phyloP scores from a whole-genome alignment of 2,888 invertebrate species.

The Ethmia dodecea region DNA sequence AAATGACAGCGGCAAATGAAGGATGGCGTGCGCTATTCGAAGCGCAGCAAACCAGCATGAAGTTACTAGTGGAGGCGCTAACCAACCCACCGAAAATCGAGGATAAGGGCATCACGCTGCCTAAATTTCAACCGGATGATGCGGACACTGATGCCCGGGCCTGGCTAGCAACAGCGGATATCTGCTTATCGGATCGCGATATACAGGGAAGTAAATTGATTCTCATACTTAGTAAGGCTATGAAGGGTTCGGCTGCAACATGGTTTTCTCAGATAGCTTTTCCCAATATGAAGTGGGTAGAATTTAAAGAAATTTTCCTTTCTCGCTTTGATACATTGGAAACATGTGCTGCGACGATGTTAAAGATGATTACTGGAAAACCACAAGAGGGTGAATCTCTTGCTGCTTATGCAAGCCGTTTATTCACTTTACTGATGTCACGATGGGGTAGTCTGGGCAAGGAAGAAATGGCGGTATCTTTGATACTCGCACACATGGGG shows the following conservation, averaged over 20 bases:
- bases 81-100: too few species aligned
- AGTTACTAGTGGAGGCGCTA: too few species aligned
- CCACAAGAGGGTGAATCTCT: slow-evolving; percentile 12
- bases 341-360: not conserved
- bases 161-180: slow-evolving; percentile 11
- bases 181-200: slow-evolving; percentile 11
- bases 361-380: not conserved
- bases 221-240: slow-evolving; percentile 12
- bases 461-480: slow-evolving; percentile 15
- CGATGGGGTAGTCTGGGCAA: slow-evolving; percentile 10
- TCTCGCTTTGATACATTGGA: slow-evolving; percentile 6
- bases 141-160: not conserved
- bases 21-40: too few species aligned
- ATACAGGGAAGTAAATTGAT: slow-evolving; percentile 11
- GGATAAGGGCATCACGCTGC: too few species aligned
- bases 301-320: slow-evolving; percentile 15
- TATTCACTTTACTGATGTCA: slow-evolving; percentile 8
- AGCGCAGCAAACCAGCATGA: too few species aligned
- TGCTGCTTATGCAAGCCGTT: slow-evolving; percentile 12
- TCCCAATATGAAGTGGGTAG: slow-evolving; percentile 14
- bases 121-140: slow-evolving; percentile 14
- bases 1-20: too few species aligned
- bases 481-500: slow-evolving; percentile 15
- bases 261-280: slow-evolving; percentile 13
- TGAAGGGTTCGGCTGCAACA: slow-evolving; percentile 12